Evolutionary conservation across 2,797 vertebrate species (phyloP).

Genomic region (Gymnoscopelus microlampas): DNA sequence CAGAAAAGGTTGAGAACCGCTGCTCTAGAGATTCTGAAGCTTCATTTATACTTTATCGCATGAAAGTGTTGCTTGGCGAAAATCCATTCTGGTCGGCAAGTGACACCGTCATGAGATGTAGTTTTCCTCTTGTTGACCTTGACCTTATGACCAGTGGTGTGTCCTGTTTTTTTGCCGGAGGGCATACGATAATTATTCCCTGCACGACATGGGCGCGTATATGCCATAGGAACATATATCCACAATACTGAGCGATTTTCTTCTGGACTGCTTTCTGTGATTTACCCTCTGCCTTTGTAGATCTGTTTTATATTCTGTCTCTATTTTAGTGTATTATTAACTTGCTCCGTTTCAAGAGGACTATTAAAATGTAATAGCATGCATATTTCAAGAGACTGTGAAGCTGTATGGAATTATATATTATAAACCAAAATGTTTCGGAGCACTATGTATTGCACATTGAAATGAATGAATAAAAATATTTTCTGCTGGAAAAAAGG

Average conservation of each 20-base stretch:
- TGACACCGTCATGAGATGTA: slow-evolving; percentile 9
- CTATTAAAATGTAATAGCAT: slow-evolving; percentile 3
- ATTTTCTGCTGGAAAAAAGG: slow-evolving; percentile 48
- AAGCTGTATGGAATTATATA: slow-evolving; percentile 31
- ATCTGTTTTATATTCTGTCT: slow-evolving; percentile 1
- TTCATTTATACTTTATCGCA: no score
- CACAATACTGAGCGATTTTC: slow-evolving; percentile 20
- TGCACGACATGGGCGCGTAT: no score
- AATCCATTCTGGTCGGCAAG: no score
- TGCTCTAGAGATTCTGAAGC: no score
- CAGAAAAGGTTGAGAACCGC: no score
- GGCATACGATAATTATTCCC: no score
- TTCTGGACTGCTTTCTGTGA: slow-evolving; percentile 30
- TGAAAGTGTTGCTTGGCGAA: no score
- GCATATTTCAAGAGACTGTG: slow-evolving; percentile 15
- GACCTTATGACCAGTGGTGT: no score
- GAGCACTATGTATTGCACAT: slow-evolving; percentile 24
- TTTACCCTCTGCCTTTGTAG: slow-evolving; percentile 10
- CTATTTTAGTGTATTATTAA: slow-evolving; percentile 7
- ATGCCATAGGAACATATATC: background rate
- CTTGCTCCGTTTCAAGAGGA: slow-evolving; percentile 16
- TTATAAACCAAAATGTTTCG: slow-evolving; percentile 38
- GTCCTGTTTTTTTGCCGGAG: no score
- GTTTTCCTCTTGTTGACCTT: slow-evolving; percentile 25
- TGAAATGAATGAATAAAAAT: slow-evolving; percentile 56